These are phyloP conservation scores for Otocyon megalotis DNA, from an alignment of 2,113 vertebrate genomes.

Conservation along the genomic window DNA sequence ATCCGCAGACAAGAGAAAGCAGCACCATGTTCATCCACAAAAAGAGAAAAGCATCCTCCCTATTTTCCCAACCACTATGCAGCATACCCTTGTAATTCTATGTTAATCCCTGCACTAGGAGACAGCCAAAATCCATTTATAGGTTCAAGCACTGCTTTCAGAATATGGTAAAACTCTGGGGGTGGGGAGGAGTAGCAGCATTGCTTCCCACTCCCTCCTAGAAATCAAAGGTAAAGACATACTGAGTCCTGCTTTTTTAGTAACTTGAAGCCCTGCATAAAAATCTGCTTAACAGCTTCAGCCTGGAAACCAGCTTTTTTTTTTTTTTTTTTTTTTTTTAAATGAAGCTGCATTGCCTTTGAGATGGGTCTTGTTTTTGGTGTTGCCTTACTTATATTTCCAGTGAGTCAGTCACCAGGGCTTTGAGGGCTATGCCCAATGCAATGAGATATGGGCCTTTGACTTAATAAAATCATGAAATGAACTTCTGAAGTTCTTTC, in stretches of 20 bases:
- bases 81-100: slow-evolving; percentile 22
- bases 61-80: slow-evolving; percentile 25
- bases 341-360: background rate
- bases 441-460: slow-evolving; percentile 45
- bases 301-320: slow-evolving; percentile 46
- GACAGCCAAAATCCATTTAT: slow-evolving; percentile 61
- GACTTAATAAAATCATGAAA: slow-evolving; percentile 59
- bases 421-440: background rate
- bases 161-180: slow-evolving; percentile 46
- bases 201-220: background rate
- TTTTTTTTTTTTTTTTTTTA: background rate
- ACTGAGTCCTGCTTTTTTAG: slow-evolving; percentile 41
- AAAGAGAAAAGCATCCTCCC: background rate
- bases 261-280: slow-evolving; percentile 68
- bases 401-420: background rate
- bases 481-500: slow-evolving; percentile 52
- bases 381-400: slow-evolving; percentile 11
- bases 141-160: slow-evolving; percentile 59
- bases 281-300: slow-evolving; percentile 72
- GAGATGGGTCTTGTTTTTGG: slow-evolving; percentile 45
- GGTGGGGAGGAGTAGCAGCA: background rate
- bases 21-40: slow-evolving; percentile 9
- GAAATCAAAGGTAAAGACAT: slow-evolving; percentile 60
- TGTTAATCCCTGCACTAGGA: slow-evolving; percentile 69
- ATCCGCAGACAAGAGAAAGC: slow-evolving; percentile 42